These are phyloP conservation scores for Campylomormyrus numenius DNA, from an alignment of 2,113 vertebrate genomes.

Conservation along the genomic window DNA sequence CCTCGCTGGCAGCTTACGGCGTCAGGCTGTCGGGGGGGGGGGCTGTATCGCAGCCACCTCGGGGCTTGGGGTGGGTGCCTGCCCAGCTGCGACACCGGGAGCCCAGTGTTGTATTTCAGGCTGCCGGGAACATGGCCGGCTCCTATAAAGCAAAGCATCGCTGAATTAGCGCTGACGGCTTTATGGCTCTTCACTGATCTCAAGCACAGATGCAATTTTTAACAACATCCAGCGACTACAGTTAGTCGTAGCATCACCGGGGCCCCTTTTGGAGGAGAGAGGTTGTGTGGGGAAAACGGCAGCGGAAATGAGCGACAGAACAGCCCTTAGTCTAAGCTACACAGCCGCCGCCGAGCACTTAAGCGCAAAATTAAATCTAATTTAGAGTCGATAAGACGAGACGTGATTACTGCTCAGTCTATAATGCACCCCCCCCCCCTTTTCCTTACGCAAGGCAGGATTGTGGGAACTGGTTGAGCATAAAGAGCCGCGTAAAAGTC, in stretches of 20 bases:
- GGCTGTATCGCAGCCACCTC: not conserved
- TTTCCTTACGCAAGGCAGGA: slow-evolving; percentile 30
- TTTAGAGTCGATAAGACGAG: slow-evolving; percentile 27
- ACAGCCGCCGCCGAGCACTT: slow-evolving; percentile 33
- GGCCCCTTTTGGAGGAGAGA: slow-evolving; percentile 3
- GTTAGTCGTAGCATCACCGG: not conserved
- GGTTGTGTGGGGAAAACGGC: slow-evolving; percentile 21
- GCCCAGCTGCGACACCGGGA: not conserved
- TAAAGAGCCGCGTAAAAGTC: not conserved
- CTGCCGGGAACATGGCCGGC: not conserved
- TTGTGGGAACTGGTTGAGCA: slow-evolving; percentile 35
- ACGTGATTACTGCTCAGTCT: slow-evolving; percentile 20
- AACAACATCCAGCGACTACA: slow-evolving; percentile 1
- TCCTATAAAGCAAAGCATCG: not conserved
- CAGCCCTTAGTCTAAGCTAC: slow-evolving; percentile 7
- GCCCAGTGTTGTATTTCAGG: not conserved
- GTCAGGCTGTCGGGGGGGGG: not conserved
- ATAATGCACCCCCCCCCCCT: slow-evolving; percentile 18
- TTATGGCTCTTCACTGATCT: slow-evolving; percentile 30
- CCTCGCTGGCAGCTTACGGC: not conserved
- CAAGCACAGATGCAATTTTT: slow-evolving; percentile 41
- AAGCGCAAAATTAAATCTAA: slow-evolving; percentile 30
- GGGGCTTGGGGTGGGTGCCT: not conserved
- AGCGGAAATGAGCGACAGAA: slow-evolving; percentile 10
- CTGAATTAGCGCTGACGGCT: not conserved